Percentiles rank a stretch among this genome's conserved stretches.
Evolutionary conservation across 2,113 vertebrate genomes (phyloP).

Genomic region (Centrocercus urophasianus): DNA sequence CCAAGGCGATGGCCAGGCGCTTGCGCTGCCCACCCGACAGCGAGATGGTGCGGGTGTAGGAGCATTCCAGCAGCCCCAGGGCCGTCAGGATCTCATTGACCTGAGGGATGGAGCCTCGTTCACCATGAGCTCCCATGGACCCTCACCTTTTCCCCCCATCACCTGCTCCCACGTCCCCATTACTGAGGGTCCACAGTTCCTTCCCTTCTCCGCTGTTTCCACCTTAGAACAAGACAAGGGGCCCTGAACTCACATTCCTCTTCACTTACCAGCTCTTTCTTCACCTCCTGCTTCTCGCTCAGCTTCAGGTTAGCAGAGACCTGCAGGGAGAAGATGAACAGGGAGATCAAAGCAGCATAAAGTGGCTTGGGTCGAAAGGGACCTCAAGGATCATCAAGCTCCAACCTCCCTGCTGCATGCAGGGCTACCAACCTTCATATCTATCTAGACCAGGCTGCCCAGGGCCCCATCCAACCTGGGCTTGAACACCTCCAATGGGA

Average conservation of each 20-base stretch:
- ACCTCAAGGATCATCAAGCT: too few species aligned
- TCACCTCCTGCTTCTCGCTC: constrained; percentile 94
- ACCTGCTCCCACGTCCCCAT: not conserved
- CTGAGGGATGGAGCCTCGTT: constrained; percentile 68
- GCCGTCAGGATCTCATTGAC: constrained; percentile 97
- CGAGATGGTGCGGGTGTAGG: constrained; percentile 89
- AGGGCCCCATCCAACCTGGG: too few species aligned
- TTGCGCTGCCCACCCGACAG: constrained; percentile 96
- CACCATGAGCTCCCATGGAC: not conserved
- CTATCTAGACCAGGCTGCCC: too few species aligned
- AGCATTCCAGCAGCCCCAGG: constrained; percentile 92
- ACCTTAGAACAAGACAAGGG: fast-evolving
- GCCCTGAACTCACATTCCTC: not conserved
- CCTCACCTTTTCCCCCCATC: not conserved
- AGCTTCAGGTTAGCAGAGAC: constrained; percentile 96
- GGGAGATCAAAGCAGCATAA: not conserved
- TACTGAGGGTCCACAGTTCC: fast-evolving
- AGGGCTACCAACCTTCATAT: too few species aligned
- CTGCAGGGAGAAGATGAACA: constrained; percentile 69
- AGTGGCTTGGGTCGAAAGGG: too few species aligned
- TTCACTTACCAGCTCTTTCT: constrained; percentile 92
- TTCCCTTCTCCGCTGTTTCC: not conserved
- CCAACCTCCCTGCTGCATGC: too few species aligned
- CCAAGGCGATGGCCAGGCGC: constrained; percentile 93
- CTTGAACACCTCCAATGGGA: fast-evolving